Evolutionary conservation across 2,888 invertebrate genomes (phyloP), one percentile per base, ranked within the genome.

Genomic region (Auanema freiburgensis): DNA sequence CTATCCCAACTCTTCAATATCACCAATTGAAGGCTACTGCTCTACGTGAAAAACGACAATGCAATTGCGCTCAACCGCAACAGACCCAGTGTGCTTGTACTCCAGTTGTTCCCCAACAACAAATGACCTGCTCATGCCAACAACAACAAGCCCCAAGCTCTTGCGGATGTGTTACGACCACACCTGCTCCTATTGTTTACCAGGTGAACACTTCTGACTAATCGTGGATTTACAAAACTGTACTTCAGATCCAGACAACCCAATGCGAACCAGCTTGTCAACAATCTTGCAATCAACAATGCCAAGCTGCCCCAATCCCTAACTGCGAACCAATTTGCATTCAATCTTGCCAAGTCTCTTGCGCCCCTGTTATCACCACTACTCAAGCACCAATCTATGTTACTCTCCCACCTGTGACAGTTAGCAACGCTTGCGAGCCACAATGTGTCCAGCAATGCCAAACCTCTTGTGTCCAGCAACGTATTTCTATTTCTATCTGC

Each of bases 231-330:
- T 2, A n/a, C 23, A n/a, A 46, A n/a, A 18, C 43, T 3, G 43
- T 16, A 18, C 40, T 63, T 14, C 42, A 71, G 69, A 65, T 71
- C 42, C 65, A 62, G 42, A 51, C 69, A 21, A 43, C 64, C 18
- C 69, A 69, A 54, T 72, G 72, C 58, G 65, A 66, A 18, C 71
- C 71, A 57, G 71, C 69, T 23, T 71, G 71, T 59, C 69, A 71
- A 51, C 71, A 71, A 49, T 54, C 57, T 49, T 71, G 71, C 55
- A 4, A 18, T 1, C 71, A 71, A 51, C 67, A 66, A 51, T 71
- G 71, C 56, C 55, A 58, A 16, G 16, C 61, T 5, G 46, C 66
- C 41, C 66, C 63, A 56, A 62, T 64, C n/a, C 66, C 66, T 59
- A 61, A 63, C 41, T 62, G 65, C 42, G 68, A 71, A 54, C 66